Percentiles rank a stretch among this genome's conserved stretches.
phyloP scores from a whole-genome alignment of 2,797 vertebrate species.

The Cryptoblepharus egeriae region DNA sequence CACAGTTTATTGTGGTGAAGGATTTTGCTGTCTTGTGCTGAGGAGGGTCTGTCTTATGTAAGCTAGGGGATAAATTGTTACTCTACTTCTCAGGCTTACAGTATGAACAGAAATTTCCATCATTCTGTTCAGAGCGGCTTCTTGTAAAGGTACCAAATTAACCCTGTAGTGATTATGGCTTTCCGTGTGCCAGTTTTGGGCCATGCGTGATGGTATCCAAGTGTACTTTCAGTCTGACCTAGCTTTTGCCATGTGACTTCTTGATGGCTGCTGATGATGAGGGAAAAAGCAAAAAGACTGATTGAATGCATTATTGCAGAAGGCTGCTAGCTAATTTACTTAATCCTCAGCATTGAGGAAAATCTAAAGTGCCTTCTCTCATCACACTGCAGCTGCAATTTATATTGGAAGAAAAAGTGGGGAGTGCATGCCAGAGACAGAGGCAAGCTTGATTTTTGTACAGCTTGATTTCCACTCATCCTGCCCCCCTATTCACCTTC shows the following conservation, averaged over 20 bases:
- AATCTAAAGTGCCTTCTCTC: constrained; percentile 9
- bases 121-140: not conserved
- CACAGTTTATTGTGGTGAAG: not conserved
- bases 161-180: not conserved
- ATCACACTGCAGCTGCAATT: not conserved
- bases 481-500: not conserved
- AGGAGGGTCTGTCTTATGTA: accelerated
- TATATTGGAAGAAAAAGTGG: not conserved
- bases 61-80: accelerated
- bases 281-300: constrained; percentile 13
- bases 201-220: not conserved
- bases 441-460: accelerated
- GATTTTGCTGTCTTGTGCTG: not conserved
- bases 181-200: not conserved
- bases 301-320: constrained; percentile 5
- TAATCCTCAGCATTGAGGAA: not conserved
- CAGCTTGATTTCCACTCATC: not conserved
- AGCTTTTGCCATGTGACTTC: not conserved
- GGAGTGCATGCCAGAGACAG: accelerated
- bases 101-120: not conserved
- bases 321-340: constrained; percentile 36
- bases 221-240: accelerated
- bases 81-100: not conserved
- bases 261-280: not conserved
- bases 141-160: not conserved